These are phyloP conservation scores for Tetranychus truncatus DNA, from an alignment of 2,888 invertebrate genomes.

Conservation along the genomic window DNA sequence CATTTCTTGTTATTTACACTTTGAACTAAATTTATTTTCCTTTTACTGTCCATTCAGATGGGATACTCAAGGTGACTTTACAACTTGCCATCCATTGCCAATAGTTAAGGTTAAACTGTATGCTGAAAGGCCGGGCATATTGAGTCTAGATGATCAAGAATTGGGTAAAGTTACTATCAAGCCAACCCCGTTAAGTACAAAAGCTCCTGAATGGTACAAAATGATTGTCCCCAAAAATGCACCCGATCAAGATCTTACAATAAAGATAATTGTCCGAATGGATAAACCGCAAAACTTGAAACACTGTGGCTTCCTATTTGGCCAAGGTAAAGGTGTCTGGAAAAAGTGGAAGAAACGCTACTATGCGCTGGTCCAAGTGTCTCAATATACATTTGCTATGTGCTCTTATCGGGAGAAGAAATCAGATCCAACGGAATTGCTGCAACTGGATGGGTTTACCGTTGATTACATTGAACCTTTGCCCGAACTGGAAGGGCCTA, in stretches of 20 bases:
- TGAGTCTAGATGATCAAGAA: slow-evolving; percentile 97
- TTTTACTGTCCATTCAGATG: slow-evolving; percentile 45
- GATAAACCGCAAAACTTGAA: slow-evolving; percentile 98
- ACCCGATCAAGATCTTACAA: slow-evolving; percentile 82
- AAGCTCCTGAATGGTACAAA: slow-evolving; percentile 81
- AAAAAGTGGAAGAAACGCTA: slow-evolving; percentile 98
- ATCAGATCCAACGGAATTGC: slow-evolving; percentile 97
- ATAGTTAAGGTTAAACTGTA: slow-evolving; percentile 92
- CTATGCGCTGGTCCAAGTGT: slow-evolving; percentile 84
- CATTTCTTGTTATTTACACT: background rate
- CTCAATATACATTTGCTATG: slow-evolving; percentile 98
- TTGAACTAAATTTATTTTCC: background rate
- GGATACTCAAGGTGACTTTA: slow-evolving; percentile 99
- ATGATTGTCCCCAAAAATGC: slow-evolving; percentile 88
- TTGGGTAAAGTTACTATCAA: slow-evolving; percentile 50
- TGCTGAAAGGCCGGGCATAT: slow-evolving; percentile 88
- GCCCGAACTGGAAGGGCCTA: slow-evolving; percentile 44
- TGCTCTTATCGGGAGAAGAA: slow-evolving; percentile 99
- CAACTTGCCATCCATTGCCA: slow-evolving; percentile 88
- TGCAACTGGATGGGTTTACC: slow-evolving; percentile 96
- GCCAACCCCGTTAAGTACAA: slow-evolving; percentile 27
- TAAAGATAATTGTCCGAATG: slow-evolving; percentile 93
- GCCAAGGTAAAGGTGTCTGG: slow-evolving; percentile 92
- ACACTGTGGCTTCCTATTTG: slow-evolving; percentile 86
- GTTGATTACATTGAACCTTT: slow-evolving; percentile 96